Conservation (phyloP, 2,113 vertebrate genomes). For the Dipodomys stephensi region DNA sequence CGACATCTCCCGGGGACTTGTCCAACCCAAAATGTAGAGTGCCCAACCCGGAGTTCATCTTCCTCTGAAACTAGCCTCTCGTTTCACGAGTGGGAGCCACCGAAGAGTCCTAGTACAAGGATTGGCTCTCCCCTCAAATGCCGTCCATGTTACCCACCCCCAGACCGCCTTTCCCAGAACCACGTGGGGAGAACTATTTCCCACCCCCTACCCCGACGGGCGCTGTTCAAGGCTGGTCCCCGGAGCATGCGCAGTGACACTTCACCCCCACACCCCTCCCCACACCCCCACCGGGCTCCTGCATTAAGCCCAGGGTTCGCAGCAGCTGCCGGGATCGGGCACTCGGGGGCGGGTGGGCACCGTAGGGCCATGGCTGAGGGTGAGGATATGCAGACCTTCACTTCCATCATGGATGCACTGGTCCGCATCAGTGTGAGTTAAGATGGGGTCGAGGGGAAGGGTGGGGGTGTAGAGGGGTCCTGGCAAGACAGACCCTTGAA, state of each 20-base stretch:
- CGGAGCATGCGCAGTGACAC: constrained; percentile 82
- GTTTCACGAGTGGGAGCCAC: not conserved
- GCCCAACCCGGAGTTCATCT: not conserved
- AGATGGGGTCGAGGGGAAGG: constrained; percentile 59
- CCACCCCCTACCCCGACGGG: constrained; percentile 64
- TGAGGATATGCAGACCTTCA: constrained; percentile 93
- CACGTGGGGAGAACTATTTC: constrained; percentile 74
- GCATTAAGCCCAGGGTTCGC: constrained; percentile 78
- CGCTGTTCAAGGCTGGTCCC: constrained; percentile 60
- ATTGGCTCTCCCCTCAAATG: not conserved
- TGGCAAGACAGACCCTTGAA: constrained; percentile 39
- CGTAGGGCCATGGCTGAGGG: constrained; percentile 91
- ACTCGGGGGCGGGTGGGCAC: constrained; percentile 69
- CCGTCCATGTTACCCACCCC: constrained; percentile 10
- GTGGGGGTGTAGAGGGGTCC: not conserved
- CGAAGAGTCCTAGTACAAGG: not conserved
- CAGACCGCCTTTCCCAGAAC: constrained; percentile 40
- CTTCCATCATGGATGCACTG: constrained; percentile 96
- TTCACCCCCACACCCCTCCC: constrained; percentile 59
- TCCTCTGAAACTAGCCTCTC: not conserved
- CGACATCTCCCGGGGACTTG: not conserved
- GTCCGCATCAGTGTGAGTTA: constrained; percentile 95
- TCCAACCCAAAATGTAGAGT: not conserved
- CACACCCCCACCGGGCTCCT: constrained; percentile 71
- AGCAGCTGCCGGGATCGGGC: constrained; percentile 72